phyloP scores from a whole-genome alignment of 2,113 vertebrate species.

The Danionella cerebrum region DNA sequence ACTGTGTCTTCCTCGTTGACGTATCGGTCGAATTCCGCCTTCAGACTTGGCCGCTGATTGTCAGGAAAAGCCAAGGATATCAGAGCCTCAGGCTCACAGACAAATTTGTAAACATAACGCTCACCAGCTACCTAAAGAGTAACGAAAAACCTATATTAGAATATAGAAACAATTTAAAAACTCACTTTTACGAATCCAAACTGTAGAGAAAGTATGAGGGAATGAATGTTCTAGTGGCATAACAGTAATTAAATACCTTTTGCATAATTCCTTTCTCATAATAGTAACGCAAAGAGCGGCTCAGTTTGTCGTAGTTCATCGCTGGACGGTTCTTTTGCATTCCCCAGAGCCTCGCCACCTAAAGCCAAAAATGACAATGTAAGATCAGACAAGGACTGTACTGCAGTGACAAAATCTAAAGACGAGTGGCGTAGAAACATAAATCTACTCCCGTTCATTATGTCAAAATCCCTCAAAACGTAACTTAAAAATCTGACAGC shows the following conservation, averaged over 20 bases:
- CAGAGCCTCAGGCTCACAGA: slow-evolving; percentile 90
- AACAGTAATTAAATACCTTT: slow-evolving; percentile 67
- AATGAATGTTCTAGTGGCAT: too few species aligned
- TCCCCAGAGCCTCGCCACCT: slow-evolving; percentile 97
- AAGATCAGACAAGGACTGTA: neutral
- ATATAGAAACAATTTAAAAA: too few species aligned
- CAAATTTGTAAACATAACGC: slow-evolving; percentile 98
- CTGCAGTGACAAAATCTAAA: neutral
- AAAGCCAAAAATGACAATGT: slow-evolving; percentile 25
- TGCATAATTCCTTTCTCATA: slow-evolving; percentile 99
- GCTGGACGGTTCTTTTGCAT: slow-evolving; percentile 98
- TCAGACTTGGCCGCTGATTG: slow-evolving; percentile 81
- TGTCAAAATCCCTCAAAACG: slow-evolving; percentile 57
- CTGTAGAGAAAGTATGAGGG: neutral
- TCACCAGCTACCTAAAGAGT: slow-evolving; percentile 85
- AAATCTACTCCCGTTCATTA: slow-evolving; percentile 63
- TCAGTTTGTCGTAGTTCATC: slow-evolving; percentile 99
- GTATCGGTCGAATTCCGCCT: slow-evolving; percentile 79
- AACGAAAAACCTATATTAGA: neutral
- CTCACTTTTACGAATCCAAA: too few species aligned
- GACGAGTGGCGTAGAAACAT: too few species aligned
- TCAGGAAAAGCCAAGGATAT: slow-evolving; percentile 94
- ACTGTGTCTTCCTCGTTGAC: slow-evolving; percentile 92
- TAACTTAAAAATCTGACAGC: slow-evolving; percentile 48
- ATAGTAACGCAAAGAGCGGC: slow-evolving; percentile 93